These are phyloP conservation scores for Agonopterix alstromeriana DNA, from an alignment of 2,888 invertebrate species.

Conservation along the genomic window DNA sequence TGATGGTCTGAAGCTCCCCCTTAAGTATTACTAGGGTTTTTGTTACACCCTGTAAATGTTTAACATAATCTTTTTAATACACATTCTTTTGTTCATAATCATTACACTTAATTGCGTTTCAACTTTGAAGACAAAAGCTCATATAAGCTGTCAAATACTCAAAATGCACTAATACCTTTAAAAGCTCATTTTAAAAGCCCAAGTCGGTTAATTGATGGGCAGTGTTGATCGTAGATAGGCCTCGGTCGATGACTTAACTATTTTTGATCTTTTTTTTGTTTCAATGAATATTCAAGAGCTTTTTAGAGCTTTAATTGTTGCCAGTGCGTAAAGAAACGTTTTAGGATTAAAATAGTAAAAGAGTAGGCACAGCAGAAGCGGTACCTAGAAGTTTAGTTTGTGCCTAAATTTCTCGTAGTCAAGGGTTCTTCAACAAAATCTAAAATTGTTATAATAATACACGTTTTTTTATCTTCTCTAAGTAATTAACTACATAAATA, in stretches of 20 bases:
- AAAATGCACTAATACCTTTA: background rate
- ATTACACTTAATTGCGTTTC: constrained; percentile 13
- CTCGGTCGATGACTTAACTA: constrained; percentile 56
- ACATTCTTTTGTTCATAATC: background rate
- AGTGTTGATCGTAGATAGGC: constrained; percentile 39
- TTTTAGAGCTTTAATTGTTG: constrained; percentile 1
- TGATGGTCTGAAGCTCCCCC: too few relatives aligned
- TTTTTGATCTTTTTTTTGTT: constrained; percentile 33
- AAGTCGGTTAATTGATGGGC: constrained; percentile 53
- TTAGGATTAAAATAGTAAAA: too few relatives aligned
- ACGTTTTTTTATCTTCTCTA: too few relatives aligned
- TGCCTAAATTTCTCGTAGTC: too few relatives aligned
- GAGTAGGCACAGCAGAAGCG: too few relatives aligned
- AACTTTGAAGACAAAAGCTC: constrained; percentile 9
- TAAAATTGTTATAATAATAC: too few relatives aligned
- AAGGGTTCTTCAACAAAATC: too few relatives aligned
- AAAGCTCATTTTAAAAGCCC: constrained; percentile 3
- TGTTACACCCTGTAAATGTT: too few relatives aligned
- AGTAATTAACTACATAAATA: too few relatives aligned
- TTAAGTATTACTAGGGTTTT: too few relatives aligned
- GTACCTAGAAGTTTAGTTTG: too few relatives aligned
- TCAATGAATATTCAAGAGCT: constrained; percentile 10
- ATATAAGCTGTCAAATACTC: constrained; percentile 1
- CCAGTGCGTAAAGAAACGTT: too few relatives aligned
- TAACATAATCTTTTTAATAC: constrained; percentile 1